A percentile compares a stretch with the other conserved stretches of the same genome.
Evolutionary conservation across 2,797 vertebrate genomes (phyloP).

Genomic region (Lacerta bilineata): DNA sequence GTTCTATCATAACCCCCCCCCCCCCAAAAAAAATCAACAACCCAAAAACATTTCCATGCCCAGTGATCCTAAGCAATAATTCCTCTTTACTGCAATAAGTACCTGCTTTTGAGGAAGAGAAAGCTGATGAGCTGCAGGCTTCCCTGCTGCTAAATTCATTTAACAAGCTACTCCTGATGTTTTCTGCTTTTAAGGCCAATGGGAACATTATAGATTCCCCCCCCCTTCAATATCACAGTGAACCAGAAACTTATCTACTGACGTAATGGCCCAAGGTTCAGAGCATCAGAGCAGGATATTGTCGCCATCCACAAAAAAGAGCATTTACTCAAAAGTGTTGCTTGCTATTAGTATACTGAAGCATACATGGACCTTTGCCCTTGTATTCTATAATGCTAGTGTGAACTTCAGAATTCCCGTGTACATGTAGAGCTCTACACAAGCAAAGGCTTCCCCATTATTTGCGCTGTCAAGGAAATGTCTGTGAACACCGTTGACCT

Average conservation of each 20-base stretch:
- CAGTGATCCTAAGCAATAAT: slow-evolving; percentile 77
- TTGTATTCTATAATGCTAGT: background rate
- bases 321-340: background rate
- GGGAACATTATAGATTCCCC: slow-evolving; percentile 73
- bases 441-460: background rate
- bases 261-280: slow-evolving; percentile 32
- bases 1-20: slow-evolving; percentile 58
- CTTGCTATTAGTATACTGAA: background rate
- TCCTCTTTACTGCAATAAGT: slow-evolving; percentile 82
- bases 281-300: slow-evolving; percentile 17
- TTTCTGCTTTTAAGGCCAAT: slow-evolving; percentile 79
- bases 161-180: slow-evolving; percentile 78
- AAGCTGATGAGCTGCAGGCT: slow-evolving; percentile 81
- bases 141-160: slow-evolving; percentile 84
- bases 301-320: background rate
- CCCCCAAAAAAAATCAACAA: slow-evolving; percentile 51
- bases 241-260: slow-evolving; percentile 66
- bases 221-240: slow-evolving; percentile 63
- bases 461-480: background rate
- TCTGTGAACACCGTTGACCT: background rate
- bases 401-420: background rate
- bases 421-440: background rate
- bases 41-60: slow-evolving; percentile 53
- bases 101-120: slow-evolving; percentile 79
- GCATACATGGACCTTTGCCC: too few relatives aligned